Evolutionary conservation across 1,140 invertebrate species (phyloP), one percentile per base, ranked within the genome.

Genomic region (Dreissena rostriformis): DNA sequence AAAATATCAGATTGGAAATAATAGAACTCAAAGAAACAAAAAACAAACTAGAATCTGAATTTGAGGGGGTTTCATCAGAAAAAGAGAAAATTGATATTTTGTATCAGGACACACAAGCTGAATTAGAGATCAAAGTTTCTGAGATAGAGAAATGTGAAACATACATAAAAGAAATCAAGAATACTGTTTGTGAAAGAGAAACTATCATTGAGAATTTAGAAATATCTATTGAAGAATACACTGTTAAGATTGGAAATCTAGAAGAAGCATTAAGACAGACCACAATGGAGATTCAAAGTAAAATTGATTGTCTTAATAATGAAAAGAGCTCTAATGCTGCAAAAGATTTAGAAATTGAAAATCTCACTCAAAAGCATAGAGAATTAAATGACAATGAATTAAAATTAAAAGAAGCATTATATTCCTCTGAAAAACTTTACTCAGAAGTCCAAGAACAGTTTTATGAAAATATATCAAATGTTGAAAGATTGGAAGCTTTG

Each of bases 41-140:
- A 11, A 53, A 81, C n/a, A 61, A 65, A 26, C 0, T 66, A 22
- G 55, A 63, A 55, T 28, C 17, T 26, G 39, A 24, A 51, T 71
- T n/a, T 11, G 68, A 81, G 24, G 70, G 65, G 10, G 24, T 65
- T 10, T 49, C 1, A 22, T 72, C 70, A 22, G 26, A 53, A 17
- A 81, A 71, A 63, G 70, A 81, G 28, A 55, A 81, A 7, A 15
- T 79, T 53, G 39, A 79, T 29, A 66, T 71, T 8, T 67, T 70
- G 19, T 71, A 70, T 29, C 28, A 79, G n/a, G 77, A 79, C 53
- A 57, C 22, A 53, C 17, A 24, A 6, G 29, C 11, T 70, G 66
- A 79, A 49, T 7, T 70, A 49, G 67, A 71, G 24, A 70, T 19
- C 15, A 70, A 71, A 29, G 57, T 22, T 6, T 11, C 52, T 4